phyloP scores from a whole-genome alignment of 2,113 vertebrate species.

The Nestor notabilis region DNA sequence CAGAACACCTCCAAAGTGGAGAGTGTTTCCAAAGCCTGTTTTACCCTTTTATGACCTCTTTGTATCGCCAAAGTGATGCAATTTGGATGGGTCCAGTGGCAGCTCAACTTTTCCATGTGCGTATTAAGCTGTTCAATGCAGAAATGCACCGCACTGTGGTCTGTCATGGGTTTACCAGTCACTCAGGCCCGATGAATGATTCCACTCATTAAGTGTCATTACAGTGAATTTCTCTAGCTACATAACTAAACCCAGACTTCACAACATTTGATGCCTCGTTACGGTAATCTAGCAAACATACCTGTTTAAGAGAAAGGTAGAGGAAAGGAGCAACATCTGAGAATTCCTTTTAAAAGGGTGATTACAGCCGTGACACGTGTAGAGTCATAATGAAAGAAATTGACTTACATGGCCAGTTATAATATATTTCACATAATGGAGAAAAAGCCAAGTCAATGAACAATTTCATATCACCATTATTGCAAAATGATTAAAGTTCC shows the following conservation, averaged over 20 bases:
- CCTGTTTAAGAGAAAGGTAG: background rate
- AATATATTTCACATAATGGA: background rate
- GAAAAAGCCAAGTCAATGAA: slow-evolving; percentile 29
- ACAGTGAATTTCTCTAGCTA: background rate
- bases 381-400: background rate
- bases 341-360: background rate
- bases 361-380: background rate
- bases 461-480: background rate
- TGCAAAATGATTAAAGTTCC: slow-evolving; percentile 4
- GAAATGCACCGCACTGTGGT: background rate
- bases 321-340: background rate
- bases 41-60: background rate
- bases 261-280: background rate
- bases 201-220: background rate
- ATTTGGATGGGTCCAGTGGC: background rate
- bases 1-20: background rate
- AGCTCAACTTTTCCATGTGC: background rate
- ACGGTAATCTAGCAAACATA: background rate
- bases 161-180: background rate
- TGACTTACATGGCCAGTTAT: background rate
- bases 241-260: background rate
- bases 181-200: background rate
- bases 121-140: background rate
- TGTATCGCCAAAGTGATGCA: background rate
- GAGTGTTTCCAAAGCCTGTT: background rate